Evolutionary conservation across 2,888 invertebrate species (phyloP), one percentile per base, ranked within the genome.

Genomic region (Heliconius ethilla): DNA sequence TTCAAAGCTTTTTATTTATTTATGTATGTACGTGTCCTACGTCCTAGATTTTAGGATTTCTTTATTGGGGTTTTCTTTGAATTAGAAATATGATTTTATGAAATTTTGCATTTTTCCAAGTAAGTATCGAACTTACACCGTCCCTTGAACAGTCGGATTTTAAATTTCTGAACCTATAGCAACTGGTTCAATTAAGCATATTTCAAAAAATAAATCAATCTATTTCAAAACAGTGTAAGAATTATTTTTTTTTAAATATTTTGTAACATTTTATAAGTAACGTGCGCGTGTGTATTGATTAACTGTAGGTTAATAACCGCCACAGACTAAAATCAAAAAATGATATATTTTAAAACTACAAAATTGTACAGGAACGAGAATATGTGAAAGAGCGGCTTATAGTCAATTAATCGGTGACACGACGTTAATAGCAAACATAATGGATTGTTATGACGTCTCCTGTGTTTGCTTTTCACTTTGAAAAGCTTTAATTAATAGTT

Each of bases 391-490:
- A 69, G 37, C 7, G 37, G 15, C 40, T 69, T 40, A 25, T 25
- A n/a, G 40, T 40, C 13, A 69, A 69, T 69, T 69, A 69, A 40
- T 69, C n/a, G 13, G 67, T 69, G 67, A 40, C 67, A 69, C 25
- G 67, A 40, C 67, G 40, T 69, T 40, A 69, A 69, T 69, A 25
- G 67, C 67, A 69, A 69, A n/a, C n/a, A 40, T 25, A 40, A 69
- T 40, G 40, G 11, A n/a, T 69, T 69, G 67, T 69, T 40, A 40
- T 40, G 67, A 40, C 37, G 4, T 11, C 67, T 25, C 13, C 6
- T 13, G 13, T 40, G 1, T 67, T 13, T 25, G 25, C 25, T 67
- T 33, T 33, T 33, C 33, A 33, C 33, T 33, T 33, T 33, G 40
- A 67, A 67, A 40, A 40, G 40, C 25, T 67, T 67, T 40, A 40